A percentile compares a stretch with the other conserved stretches of the same genome.
phyloP scores from a whole-genome alignment of 2,888 invertebrate species.

The Nomada ruficornis region DNA sequence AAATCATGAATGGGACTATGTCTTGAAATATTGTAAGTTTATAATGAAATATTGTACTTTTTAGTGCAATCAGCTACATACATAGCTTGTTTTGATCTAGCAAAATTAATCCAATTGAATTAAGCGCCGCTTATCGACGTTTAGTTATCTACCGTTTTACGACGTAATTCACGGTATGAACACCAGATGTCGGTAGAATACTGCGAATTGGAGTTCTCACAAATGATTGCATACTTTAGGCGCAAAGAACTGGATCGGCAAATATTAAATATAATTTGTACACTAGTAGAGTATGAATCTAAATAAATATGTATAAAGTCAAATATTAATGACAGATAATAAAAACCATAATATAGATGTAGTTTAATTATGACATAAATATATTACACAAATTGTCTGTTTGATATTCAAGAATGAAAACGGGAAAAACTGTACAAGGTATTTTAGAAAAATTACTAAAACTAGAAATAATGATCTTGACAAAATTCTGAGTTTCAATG shows the following conservation, averaged over 20 bases:
- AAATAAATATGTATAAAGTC: background rate
- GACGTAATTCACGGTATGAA: background rate
- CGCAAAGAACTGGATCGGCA: background rate
- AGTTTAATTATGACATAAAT: background rate
- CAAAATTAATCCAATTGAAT: background rate
- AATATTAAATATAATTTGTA: background rate
- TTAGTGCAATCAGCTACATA: background rate
- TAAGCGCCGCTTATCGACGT: background rate
- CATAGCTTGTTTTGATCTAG: background rate
- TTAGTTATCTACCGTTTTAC: constrained; percentile 3
- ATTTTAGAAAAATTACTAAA: no score
- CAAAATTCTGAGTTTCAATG: no score
- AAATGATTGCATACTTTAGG: constrained; percentile 11
- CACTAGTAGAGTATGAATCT: background rate
- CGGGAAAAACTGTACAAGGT: no score
- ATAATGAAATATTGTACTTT: background rate
- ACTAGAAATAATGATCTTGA: no score
- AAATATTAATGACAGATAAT: background rate
- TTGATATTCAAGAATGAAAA: no score
- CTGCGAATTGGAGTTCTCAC: no score
- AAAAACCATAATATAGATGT: background rate
- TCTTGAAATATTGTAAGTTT: background rate
- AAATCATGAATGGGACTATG: background rate
- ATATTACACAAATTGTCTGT: no score
- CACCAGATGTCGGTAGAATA: constrained; percentile 32